Percentiles rank a stretch among this genome's conserved stretches.
phyloP scores from a whole-genome alignment of 2,888 invertebrate genomes.

The Gryllus longicercus region DNA sequence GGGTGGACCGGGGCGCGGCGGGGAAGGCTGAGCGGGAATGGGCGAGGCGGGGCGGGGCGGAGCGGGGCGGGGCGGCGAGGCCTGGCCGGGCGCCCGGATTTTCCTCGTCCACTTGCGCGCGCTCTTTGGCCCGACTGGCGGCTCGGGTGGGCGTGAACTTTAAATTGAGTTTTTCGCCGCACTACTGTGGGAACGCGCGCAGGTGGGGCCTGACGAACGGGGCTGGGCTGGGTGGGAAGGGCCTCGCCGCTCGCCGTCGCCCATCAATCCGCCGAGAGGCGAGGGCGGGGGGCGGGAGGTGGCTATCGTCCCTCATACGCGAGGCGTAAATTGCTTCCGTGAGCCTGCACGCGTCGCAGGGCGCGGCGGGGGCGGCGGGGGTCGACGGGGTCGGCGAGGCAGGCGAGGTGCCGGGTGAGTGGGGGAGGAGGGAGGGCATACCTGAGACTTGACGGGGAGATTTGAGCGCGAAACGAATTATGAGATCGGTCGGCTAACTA shows the following conservation, averaged over 20 bases:
- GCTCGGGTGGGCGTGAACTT: background rate
- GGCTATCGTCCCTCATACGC: background rate
- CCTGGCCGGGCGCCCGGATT: background rate
- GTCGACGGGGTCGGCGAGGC: no score
- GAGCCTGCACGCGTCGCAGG: background rate
- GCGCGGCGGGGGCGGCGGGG: background rate
- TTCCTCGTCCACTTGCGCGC: slow-evolving; percentile 2
- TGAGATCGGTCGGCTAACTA: no score
- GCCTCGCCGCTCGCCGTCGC: background rate
- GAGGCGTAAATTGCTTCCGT: background rate
- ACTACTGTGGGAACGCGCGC: background rate
- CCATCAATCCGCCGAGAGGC: background rate
- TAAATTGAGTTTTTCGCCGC: slow-evolving; percentile 2
- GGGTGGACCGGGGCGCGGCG: no score
- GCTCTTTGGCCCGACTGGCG: background rate
- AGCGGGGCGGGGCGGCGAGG: background rate
- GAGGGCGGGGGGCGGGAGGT: background rate
- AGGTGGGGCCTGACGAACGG: background rate
- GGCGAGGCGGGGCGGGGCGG: no score
- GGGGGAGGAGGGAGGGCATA: no score
- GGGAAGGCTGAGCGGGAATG: no score
- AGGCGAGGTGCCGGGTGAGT: no score
- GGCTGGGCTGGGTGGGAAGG: background rate
- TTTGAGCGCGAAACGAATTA: no score
- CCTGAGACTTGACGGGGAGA: no score